These are phyloP conservation scores for Rotaria magnacalcarata DNA, from an alignment of 2,888 invertebrate species.

Conservation along the genomic window DNA sequence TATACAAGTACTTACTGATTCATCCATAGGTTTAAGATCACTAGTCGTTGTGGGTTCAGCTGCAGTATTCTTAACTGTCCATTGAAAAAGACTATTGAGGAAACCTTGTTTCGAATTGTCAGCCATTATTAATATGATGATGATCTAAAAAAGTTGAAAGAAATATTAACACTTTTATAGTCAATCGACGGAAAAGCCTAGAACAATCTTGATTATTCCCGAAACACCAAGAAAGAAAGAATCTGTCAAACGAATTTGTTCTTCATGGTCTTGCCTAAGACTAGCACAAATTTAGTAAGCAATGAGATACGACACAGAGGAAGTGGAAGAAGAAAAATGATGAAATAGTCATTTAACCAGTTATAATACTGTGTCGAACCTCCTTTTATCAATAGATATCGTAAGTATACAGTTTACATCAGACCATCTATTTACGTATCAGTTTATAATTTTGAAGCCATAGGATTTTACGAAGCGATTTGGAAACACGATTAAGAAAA, in stretches of 20 bases:
- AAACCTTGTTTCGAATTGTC: conserved; percentile 23
- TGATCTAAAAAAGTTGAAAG: neutral
- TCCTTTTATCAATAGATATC: neutral
- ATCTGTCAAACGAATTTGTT: neutral
- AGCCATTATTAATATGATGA: neutral
- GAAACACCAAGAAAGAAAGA: neutral
- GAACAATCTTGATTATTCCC: neutral
- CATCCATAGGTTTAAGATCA: neutral
- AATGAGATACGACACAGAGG: too few relatives aligned
- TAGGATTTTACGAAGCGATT: too few relatives aligned
- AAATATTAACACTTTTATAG: neutral
- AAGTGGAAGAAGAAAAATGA: too few relatives aligned
- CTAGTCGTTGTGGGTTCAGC: neutral
- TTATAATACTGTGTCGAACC: neutral
- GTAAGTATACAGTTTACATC: neutral
- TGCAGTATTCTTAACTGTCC: neutral
- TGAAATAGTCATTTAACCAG: neutral
- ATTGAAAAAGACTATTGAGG: neutral
- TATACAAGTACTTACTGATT: neutral
- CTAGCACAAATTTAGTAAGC: neutral
- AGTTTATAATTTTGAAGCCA: too few relatives aligned
- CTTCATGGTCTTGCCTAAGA: neutral
- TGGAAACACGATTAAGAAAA: too few relatives aligned
- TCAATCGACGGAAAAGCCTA: neutral
- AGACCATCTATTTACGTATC: too few relatives aligned